phyloP scores from a whole-genome alignment of 2,888 invertebrate genomes.

The Stenchaetothrips biformis region DNA sequence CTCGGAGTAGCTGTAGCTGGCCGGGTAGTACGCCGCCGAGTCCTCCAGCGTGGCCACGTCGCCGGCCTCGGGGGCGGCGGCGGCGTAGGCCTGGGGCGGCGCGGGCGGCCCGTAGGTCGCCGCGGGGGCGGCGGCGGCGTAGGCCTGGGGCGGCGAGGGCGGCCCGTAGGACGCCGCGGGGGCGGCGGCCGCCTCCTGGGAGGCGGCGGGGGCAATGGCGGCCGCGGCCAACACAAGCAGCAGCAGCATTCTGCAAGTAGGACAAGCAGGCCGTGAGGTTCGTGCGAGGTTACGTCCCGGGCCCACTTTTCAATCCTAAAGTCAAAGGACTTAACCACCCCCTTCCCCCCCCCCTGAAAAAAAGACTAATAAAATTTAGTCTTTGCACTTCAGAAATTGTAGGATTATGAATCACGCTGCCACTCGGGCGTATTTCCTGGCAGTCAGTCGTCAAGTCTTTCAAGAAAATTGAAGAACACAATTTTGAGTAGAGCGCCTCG shows the following conservation, averaged over 20 bases:
- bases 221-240: background rate
- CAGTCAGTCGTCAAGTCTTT: too few relatives aligned
- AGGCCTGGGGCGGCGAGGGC: background rate
- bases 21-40: background rate
- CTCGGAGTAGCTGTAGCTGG: constrained; percentile 10
- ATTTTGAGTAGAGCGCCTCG: too few relatives aligned
- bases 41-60: background rate
- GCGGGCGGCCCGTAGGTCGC: background rate
- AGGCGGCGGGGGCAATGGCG: background rate
- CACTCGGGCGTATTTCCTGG: too few relatives aligned
- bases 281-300: background rate
- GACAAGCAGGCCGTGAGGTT: background rate
- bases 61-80: background rate
- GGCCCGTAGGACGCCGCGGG: background rate
- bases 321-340: too few relatives aligned
- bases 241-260: background rate
- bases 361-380: too few relatives aligned
- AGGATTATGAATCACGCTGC: too few relatives aligned
- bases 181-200: background rate
- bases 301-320: too few relatives aligned
- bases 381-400: too few relatives aligned
- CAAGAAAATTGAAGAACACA: too few relatives aligned
- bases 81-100: background rate
- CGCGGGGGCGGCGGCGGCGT: background rate
- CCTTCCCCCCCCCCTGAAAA: too few relatives aligned